Evolutionary conservation across 2,113 vertebrate species (phyloP).

Genomic region (Grantiella picta): DNA sequence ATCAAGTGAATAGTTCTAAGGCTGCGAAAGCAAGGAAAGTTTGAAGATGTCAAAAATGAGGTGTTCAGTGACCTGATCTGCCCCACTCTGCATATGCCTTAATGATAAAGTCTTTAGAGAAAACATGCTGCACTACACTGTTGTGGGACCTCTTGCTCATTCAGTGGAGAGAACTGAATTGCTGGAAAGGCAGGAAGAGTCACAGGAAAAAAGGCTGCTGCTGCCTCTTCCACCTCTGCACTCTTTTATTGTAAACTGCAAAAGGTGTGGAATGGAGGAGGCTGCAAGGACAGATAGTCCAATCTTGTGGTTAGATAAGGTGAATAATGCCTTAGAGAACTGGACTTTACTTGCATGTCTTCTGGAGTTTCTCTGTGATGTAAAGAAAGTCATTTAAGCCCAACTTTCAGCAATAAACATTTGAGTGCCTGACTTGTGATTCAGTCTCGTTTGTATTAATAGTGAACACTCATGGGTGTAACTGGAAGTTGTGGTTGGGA

Average conservation of each 20-base stretch:
- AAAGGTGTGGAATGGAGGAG: neutral
- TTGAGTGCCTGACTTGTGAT: neutral
- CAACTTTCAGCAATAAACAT: neutral
- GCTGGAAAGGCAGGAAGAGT: neutral
- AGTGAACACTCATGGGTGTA: neutral
- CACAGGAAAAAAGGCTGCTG: neutral
- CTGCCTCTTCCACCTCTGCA: neutral
- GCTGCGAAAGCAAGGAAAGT: neutral
- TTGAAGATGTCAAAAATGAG: neutral
- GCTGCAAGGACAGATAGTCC: neutral
- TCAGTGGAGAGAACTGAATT: neutral
- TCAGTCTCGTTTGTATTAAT: neutral
- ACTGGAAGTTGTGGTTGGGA: neutral
- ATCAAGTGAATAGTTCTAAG: neutral
- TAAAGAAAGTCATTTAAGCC: neutral
- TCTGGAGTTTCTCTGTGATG: neutral
- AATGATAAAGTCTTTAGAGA: neutral
- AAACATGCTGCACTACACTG: neutral
- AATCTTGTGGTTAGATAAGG: neutral
- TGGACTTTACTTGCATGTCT: neutral
- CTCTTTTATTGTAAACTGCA: neutral
- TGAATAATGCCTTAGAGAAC: neutral
- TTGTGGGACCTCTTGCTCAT: rapidly evolving
- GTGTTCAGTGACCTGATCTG: neutral
- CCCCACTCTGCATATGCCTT: neutral